phyloP scores from a whole-genome alignment of 1,140 invertebrate species.

The Antheraea pernyi region DNA sequence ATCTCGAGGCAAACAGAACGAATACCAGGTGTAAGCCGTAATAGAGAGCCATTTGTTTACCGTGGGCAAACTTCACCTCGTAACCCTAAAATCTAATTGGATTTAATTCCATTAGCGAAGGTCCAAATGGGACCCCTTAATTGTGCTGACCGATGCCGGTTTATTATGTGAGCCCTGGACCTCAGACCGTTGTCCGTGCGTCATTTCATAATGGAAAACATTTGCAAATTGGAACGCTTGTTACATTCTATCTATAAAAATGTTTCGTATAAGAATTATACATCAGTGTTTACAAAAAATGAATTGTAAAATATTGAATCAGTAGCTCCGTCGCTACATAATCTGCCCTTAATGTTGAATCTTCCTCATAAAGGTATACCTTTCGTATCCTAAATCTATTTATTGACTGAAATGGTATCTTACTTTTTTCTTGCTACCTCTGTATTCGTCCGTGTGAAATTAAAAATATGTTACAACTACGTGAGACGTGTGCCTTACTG shows the following conservation, averaged over 20 bases:
- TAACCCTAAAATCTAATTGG: slow-evolving; percentile 76
- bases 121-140: slow-evolving; percentile 70
- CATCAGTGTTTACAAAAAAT: no score
- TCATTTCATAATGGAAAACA: slow-evolving; percentile 52
- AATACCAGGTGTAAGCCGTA: slow-evolving; percentile 61
- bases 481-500: no score
- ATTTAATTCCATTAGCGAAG: slow-evolving; percentile 76
- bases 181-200: slow-evolving; percentile 20
- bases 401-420: no score
- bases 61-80: slow-evolving; percentile 72
- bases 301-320: no score
- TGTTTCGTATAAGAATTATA: background rate
- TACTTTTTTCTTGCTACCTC: no score
- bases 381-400: no score
- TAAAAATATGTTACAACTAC: no score
- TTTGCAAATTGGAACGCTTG: slow-evolving; percentile 32
- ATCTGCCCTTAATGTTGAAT: no score
- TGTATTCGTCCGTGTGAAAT: no score
- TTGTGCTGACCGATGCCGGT: slow-evolving; percentile 70
- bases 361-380: no score
- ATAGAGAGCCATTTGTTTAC: slow-evolving; percentile 68
- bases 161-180: slow-evolving; percentile 47
- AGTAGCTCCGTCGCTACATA: no score
- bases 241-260: slow-evolving; percentile 1
- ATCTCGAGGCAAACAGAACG: slow-evolving; percentile 47